A percentile compares a stretch with the other conserved stretches of the same genome.
Evolutionary conservation across 2,888 invertebrate genomes (phyloP).

Genomic region (Atethmia centrago): DNA sequence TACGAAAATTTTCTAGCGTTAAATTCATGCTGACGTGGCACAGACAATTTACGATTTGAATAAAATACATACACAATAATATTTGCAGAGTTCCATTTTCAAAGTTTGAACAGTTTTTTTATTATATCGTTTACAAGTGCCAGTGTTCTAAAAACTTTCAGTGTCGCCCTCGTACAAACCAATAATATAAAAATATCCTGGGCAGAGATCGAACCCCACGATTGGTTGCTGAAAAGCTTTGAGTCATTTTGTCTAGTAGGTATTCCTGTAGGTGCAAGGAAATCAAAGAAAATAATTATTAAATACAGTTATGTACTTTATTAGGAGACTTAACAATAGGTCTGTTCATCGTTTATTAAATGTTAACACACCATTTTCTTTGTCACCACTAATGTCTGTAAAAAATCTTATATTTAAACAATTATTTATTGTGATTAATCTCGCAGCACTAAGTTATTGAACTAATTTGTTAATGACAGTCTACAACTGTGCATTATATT

Average conservation of each 20-base stretch:
- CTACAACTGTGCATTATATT: slow-evolving; percentile 67
- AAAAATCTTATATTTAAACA: slow-evolving; percentile 79
- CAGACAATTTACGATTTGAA: too few relatives aligned
- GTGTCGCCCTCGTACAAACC: too few relatives aligned
- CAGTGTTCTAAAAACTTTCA: too few relatives aligned
- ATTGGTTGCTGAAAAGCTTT: not conserved
- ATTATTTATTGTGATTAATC: slow-evolving; percentile 68
- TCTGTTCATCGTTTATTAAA: slow-evolving; percentile 81
- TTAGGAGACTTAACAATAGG: slow-evolving; percentile 87
- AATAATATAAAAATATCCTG: not conserved
- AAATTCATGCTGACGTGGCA: too few relatives aligned
- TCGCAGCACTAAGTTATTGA: slow-evolving; percentile 68
- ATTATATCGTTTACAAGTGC: too few relatives aligned
- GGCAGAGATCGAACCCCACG: not conserved
- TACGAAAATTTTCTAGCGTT: too few relatives aligned
- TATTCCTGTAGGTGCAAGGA: not conserved
- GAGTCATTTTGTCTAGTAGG: too few relatives aligned
- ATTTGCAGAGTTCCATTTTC: too few relatives aligned
- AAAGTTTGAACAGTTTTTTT: too few relatives aligned
- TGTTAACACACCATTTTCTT: slow-evolving; percentile 84
- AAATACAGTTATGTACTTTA: slow-evolving; percentile 88
- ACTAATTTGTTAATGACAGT: slow-evolving; percentile 68
- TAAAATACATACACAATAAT: too few relatives aligned
- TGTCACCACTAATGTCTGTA: slow-evolving; percentile 83
- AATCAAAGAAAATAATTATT: slow-evolving; percentile 66